Percentiles rank a stretch among this genome's conserved stretches.
Conservation (phyloP, 2,113 vertebrate genomes). For the Cochlearius cochlearius region DNA sequence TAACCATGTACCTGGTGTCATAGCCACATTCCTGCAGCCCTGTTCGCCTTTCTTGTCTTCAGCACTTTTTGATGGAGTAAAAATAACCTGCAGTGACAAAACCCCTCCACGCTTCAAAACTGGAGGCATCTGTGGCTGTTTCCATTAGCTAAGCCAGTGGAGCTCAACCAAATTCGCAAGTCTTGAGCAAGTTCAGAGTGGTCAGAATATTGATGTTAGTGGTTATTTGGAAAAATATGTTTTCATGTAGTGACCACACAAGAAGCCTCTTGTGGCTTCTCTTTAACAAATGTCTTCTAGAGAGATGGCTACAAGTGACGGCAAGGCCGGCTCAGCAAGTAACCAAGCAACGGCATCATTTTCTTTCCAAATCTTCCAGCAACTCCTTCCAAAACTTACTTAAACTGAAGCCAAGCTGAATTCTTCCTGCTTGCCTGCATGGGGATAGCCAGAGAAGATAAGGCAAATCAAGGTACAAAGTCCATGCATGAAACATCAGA, state of each 20-base stretch:
- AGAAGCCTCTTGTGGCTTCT: not conserved
- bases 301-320: not conserved
- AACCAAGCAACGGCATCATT: not conserved
- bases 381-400: slow-evolving; percentile 30
- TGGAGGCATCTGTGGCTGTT: not conserved
- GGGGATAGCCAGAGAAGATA: not conserved
- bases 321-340: not conserved
- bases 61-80: not conserved
- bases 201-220: not conserved
- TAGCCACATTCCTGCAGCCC: not conserved
- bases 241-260: slow-evolving; percentile 6
- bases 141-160: not conserved
- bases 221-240: not conserved
- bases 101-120: accelerated
- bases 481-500: not conserved
- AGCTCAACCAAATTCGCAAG: not conserved
- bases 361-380: slow-evolving; percentile 31
- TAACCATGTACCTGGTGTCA: not conserved
- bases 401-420: slow-evolving; percentile 3
- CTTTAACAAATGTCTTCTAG: slow-evolving; percentile 6
- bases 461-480: not conserved
- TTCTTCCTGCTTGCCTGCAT: not conserved
- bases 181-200: not conserved
- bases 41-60: not conserved
- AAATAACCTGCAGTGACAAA: not conserved